Evolutionary conservation across 2,113 vertebrate species (phyloP).

Genomic region (Siniperca knerii): DNA sequence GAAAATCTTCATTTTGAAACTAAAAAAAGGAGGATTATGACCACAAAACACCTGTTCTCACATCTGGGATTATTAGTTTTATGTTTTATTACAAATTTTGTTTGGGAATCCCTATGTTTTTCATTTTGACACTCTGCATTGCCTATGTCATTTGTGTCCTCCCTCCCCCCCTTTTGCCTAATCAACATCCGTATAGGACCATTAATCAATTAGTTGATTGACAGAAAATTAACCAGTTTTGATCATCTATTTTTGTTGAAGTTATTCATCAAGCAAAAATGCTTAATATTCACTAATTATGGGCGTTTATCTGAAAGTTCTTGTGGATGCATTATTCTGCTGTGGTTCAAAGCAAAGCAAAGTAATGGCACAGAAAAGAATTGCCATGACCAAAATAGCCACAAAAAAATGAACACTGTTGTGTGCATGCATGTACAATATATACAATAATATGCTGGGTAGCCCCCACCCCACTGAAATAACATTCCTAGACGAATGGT

Average conservation of each 20-base stretch:
- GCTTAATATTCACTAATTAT: background rate
- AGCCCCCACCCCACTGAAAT: background rate
- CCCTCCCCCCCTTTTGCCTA: background rate
- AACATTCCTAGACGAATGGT: background rate
- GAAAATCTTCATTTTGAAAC: no score
- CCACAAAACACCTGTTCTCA: no score
- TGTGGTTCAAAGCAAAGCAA: background rate
- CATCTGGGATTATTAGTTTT: background rate
- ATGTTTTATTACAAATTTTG: background rate
- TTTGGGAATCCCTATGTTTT: background rate
- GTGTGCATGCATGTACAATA: no score
- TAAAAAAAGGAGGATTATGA: no score
- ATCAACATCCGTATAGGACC: background rate
- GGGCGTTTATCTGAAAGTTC: no score
- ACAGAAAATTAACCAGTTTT: background rate
- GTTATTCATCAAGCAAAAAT: background rate
- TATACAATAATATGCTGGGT: background rate
- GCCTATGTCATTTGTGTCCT: background rate
- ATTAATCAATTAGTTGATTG: background rate
- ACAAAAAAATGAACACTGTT: background rate
- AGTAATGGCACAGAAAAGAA: background rate
- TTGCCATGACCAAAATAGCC: background rate
- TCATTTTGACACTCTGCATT: background rate
- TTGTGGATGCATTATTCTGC: background rate
- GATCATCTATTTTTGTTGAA: background rate